Percentiles rank a stretch among this genome's conserved stretches.
phyloP scores from a whole-genome alignment of 2,888 invertebrate genomes.

The Yponomeuta plumbellus region DNA sequence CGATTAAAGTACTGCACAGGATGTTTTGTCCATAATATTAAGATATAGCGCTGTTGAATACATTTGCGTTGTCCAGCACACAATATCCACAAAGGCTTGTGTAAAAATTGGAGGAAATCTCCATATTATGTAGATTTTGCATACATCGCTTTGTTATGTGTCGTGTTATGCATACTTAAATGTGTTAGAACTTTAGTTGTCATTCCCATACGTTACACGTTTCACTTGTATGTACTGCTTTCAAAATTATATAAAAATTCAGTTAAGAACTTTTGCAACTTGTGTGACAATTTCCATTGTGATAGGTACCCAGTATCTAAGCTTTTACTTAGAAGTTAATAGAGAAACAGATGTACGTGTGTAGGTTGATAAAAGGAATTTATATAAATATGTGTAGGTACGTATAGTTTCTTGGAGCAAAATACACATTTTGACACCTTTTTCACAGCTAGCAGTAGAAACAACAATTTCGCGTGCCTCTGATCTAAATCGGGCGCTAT shows the following conservation, averaged over 20 bases:
- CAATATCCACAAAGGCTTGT: conserved; percentile 21
- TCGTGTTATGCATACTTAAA: neutral
- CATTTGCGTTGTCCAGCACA: conserved; percentile 15
- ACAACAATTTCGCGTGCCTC: conserved; percentile 2
- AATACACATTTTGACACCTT: no score
- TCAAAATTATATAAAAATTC: no score
- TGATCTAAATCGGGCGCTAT: neutral
- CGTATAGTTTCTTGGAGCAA: no score
- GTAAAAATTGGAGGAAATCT: conserved; percentile 35
- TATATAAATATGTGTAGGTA: no score
- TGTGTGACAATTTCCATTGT: no score
- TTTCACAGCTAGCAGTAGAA: neutral
- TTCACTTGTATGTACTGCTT: no score
- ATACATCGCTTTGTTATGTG: conserved; percentile 5
- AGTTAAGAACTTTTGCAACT: no score
- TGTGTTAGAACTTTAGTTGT: neutral
- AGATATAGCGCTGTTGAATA: conserved; percentile 13
- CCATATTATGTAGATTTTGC: conserved; percentile 54
- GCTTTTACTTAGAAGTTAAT: no score
- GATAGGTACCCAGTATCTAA: no score
- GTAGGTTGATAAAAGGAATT: no score
- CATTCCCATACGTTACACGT: neutral
- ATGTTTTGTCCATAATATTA: conserved; percentile 15
- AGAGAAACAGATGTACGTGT: no score
- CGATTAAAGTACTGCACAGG: conserved; percentile 10